Evolutionary conservation across 2,888 invertebrate genomes (phyloP), one percentile per base, ranked within the genome.

Genomic region (Drosophila anomelani): DNA sequence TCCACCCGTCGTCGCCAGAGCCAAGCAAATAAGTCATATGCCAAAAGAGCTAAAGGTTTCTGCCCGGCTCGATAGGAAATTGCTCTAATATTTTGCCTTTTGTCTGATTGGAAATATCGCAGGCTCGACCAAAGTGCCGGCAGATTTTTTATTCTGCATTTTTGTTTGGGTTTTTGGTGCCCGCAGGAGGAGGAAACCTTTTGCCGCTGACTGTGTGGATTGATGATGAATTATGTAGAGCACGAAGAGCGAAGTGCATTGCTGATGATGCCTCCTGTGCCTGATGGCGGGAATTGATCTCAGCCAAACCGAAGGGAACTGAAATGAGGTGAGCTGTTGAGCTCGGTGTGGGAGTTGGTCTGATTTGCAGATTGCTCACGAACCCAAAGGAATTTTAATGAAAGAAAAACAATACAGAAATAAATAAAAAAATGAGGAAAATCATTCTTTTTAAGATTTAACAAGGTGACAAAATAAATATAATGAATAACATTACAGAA

Each of bases 161-260:
- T 58, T 43, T 12, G 20, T 29, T 29, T 13, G 2, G 17, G 8
- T 20, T 62, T 66, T 20, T 38, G 39, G 8, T 64, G 80, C 78
- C 81, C 85, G 85, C 85, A 82, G 81, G 85, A 75, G 78, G 78
- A 71, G 61, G 64, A 39, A 32, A 54, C 46, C 53, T 77, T 77
- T 70, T 79, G 61, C 66, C 68, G 66, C 75, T 58, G 75, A 59
- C 85, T 77, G 81, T 86, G 87, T 84, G 84, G 86, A 87, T 87
- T 89, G 78, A 81, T 91, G 91, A 91, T 91, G 91, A 91, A 91
- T 91, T 91, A 91, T 91, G 91, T 91, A 91, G 91, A 91, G 91
- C 91, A 91, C 91, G 91, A 90, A 91, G 89, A 88, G 56, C 84
- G 85, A 84, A 75, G 78, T 75, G 62, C 71, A 58, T 75, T 29